Evolutionary conservation across 2,888 invertebrate genomes (phyloP), one percentile per base, ranked within the genome.

Genomic region (Stenichneumon culpator): DNA sequence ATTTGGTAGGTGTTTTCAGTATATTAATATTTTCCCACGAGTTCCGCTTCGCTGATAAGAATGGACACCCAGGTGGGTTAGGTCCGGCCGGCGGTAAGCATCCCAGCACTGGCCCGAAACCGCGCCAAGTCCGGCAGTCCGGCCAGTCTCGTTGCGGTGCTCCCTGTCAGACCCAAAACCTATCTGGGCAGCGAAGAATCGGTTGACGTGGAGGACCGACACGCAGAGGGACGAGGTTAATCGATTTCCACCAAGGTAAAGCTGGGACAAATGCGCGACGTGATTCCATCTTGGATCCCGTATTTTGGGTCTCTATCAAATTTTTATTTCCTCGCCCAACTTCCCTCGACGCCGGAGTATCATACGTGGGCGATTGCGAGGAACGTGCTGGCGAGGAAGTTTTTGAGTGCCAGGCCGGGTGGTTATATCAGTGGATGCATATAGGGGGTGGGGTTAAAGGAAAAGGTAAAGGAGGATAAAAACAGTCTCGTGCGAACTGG

Each of bases 401-500:
- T 77, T 52, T 67, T 32, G 54, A 50, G 77, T 67, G 67, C 77
- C 36, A 32, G 50, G 32, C 60, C 47, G 57, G 14, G 25, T 57
- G 44, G 50, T 39, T 50, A 65, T 63, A 25, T 25, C 63, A 11
- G 63, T 47, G 28, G 22, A 65, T 52, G 44, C 74, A 63, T 52
- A 7, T 19, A 39, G 36, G 22, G 63, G 19, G 39, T 1, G 28
- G 52, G 32, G 4, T 74, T 60, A 72, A 57, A 65, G 50, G 25
- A 39, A 50, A 52, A 7, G 39, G 22, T 52, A 57, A 44, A 44
- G 36, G 36, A 32, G 60, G 54, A 4, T 60, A 16, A 63, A 32
- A 57, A 84, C 63, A 70, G 67, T 81, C 63, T 73, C 81, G 77
- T 47, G 68, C 67, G 73, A 84, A 81, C 47, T 68, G 25, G 44